phyloP scores from a whole-genome alignment of 1,140 invertebrate genomes.

The Pentalonia nigronervosa region DNA sequence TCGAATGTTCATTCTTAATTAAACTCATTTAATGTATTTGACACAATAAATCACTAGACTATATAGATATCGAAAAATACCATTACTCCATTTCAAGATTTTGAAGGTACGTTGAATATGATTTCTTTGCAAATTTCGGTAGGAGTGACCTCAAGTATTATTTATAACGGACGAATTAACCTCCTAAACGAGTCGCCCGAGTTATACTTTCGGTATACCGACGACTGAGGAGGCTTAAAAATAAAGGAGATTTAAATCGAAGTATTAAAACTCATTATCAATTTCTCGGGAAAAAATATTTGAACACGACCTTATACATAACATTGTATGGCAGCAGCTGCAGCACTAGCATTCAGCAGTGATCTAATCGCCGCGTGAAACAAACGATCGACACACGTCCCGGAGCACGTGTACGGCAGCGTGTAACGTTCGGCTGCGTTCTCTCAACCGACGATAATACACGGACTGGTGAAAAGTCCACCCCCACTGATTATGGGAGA shows the following conservation, averaged over 20 bases:
- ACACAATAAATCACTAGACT: background rate
- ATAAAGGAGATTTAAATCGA: background rate
- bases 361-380: background rate
- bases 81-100: background rate
- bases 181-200: background rate
- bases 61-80: background rate
- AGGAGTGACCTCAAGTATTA: background rate
- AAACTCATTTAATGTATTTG: too few species aligned
- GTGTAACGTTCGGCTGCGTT: background rate
- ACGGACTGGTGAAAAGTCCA: background rate
- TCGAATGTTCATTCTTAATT: too few species aligned
- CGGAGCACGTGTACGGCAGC: background rate
- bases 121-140: background rate
- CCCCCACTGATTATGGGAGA: too few species aligned
- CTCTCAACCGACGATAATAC: too few species aligned
- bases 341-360: too few species aligned
- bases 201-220: background rate
- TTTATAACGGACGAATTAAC: background rate
- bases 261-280: background rate
- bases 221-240: background rate
- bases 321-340: background rate
- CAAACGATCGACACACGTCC: background rate
- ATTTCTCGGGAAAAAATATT: background rate
- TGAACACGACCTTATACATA: background rate
- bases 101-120: background rate